These are phyloP conservation scores for Corydoras maculifer DNA, from an alignment of 2,113 vertebrate species.

Conservation along the genomic window DNA sequence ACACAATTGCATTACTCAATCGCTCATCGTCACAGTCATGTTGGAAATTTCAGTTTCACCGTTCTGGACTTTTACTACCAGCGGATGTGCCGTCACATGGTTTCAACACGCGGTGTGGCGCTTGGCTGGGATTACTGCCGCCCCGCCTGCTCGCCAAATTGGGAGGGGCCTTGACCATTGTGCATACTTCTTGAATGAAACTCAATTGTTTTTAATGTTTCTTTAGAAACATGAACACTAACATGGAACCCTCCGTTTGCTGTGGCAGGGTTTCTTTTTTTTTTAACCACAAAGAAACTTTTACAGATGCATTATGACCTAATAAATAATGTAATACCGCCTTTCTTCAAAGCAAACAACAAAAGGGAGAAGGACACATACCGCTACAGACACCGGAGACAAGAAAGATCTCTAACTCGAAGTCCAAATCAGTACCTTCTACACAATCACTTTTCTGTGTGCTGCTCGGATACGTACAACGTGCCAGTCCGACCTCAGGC, in stretches of 20 bases:
- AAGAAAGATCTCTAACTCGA: too few species aligned
- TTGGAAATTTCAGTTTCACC: conserved; percentile 19
- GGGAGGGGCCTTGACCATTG: background rate
- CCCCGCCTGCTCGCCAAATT: background rate
- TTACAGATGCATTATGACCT: too few species aligned
- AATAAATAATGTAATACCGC: too few species aligned
- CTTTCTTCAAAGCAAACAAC: too few species aligned
- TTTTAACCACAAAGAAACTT: too few species aligned
- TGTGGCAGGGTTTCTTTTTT: background rate
- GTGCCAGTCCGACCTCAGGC: background rate
- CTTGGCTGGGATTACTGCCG: background rate
- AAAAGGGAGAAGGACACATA: too few species aligned
- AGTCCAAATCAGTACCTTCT: too few species aligned
- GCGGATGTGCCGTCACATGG: background rate
- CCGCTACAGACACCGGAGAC: too few species aligned
- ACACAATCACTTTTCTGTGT: background rate
- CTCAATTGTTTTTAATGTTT: background rate
- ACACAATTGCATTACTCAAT: background rate
- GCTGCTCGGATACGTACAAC: conserved; percentile 33
- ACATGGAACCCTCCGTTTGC: background rate
- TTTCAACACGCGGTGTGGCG: conserved; percentile 12
- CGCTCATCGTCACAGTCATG: conserved; percentile 2
- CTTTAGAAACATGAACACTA: background rate
- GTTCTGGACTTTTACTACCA: conserved; percentile 7
- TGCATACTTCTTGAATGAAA: background rate